Conservation (phyloP, 2,113 vertebrate species). For the Callorhinus ursinus region DNA sequence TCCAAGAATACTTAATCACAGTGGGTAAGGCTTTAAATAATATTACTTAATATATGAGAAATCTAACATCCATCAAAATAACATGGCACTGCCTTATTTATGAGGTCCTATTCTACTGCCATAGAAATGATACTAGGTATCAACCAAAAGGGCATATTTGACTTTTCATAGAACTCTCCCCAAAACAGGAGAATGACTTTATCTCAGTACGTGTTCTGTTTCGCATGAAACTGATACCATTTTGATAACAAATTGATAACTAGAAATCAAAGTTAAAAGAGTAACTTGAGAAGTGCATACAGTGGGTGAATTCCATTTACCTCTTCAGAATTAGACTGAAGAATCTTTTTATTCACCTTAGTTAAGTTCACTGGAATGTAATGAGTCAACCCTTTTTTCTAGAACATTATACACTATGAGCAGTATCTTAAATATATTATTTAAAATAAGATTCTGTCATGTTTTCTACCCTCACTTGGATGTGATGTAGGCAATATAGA, state of each 20-base stretch:
- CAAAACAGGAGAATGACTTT: not conserved
- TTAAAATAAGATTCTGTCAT: conserved; percentile 63
- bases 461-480: conserved; percentile 70
- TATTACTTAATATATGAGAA: conserved; percentile 63
- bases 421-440: conserved; percentile 51
- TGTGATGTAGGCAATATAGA: conserved; percentile 76
- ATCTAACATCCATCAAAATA: conserved; percentile 61
- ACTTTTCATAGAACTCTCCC: not conserved
- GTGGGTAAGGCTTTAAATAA: conserved; percentile 66
- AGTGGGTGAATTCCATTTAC: conserved; percentile 42
- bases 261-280: not conserved
- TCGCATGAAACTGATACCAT: not conserved
- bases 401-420: not conserved
- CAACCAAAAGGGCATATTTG: not conserved
- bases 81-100: conserved; percentile 7
- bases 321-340: conserved; percentile 25
- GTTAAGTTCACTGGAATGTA: conserved; percentile 62
- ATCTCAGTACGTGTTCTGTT: not conserved
- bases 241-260: not conserved
- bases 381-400: not conserved
- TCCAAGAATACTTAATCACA: conserved; percentile 64
- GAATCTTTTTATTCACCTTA: conserved; percentile 51
- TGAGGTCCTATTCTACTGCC: not conserved
- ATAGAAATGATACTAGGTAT: not conserved
- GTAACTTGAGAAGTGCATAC: not conserved